Evolutionary conservation across 1,140 invertebrate genomes (phyloP).

Genomic region (Ceratina japonica): DNA sequence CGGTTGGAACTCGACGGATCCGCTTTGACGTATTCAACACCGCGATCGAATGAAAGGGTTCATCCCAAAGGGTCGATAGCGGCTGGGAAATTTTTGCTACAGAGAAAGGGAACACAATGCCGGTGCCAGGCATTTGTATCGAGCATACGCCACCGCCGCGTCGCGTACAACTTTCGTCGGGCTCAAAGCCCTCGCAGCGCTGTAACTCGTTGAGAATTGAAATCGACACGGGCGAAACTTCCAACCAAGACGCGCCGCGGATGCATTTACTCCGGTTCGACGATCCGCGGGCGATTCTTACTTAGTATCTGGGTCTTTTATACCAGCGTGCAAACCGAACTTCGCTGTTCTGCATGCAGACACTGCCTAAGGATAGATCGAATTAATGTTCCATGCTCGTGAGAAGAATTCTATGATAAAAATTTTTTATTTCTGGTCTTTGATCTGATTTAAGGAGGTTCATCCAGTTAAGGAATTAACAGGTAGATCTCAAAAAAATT

Average conservation of each 20-base stretch:
- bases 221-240: conserved; percentile 8
- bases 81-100: conserved; percentile 1
- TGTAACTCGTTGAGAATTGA: conserved; percentile 1
- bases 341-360: neutral
- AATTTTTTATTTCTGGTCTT: neutral
- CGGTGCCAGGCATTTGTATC: conserved; percentile 28
- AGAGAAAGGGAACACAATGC: neutral
- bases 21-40: conserved; percentile 25
- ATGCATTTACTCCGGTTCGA: too few species aligned
- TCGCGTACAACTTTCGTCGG: conserved; percentile 40
- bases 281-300: neutral
- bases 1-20: conserved; percentile 22
- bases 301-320: neutral
- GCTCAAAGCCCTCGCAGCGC: conserved; percentile 16
- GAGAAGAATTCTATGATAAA: neutral
- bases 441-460: neutral
- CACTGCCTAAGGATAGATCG: too few species aligned
- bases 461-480: too few species aligned
- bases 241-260: neutral
- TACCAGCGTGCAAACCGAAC: neutral
- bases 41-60: conserved; percentile 47
- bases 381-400: conserved; percentile 18
- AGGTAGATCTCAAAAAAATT: too few species aligned
- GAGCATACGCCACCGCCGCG: neutral
- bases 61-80: neutral